Conservation (phyloP, 1,140 invertebrate species). For the Teleogryllus occipitalis region DNA sequence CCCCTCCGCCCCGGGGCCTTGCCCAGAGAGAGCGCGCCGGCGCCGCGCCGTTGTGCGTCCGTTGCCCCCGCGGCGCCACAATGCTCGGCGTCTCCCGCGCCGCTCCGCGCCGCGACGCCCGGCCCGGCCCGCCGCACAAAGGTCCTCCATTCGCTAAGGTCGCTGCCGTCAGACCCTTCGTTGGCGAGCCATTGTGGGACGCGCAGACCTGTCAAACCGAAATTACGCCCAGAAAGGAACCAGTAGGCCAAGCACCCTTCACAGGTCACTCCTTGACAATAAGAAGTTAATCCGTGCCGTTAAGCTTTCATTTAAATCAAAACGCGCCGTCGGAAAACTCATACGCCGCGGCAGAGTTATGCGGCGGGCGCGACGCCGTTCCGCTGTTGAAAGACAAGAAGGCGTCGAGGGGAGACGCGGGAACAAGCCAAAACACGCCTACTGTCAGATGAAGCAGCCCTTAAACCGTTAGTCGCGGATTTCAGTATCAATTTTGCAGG, state of each 20-base stretch:
- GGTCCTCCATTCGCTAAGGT: neutral
- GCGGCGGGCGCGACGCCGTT: too few species aligned
- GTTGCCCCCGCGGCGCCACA: neutral
- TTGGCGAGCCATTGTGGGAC: neutral
- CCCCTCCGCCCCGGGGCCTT: too few species aligned
- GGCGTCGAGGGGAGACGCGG: too few species aligned
- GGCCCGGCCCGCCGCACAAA: neutral
- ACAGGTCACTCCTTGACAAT: neutral
- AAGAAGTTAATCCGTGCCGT: constrained; percentile 3
- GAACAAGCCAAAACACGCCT: too few species aligned
- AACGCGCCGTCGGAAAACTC: neutral
- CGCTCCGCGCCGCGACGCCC: too few species aligned
- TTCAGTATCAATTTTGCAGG: too few species aligned
- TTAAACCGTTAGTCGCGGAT: too few species aligned
- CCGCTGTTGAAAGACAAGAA: too few species aligned
- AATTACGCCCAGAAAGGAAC: neutral
- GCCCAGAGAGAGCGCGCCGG: too few species aligned
- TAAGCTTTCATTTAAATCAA: neutral
- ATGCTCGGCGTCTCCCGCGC: too few species aligned
- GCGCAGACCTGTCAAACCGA: constrained; percentile 2
- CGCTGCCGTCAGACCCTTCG: neutral
- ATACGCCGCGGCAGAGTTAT: too few species aligned
- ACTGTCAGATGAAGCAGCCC: too few species aligned
- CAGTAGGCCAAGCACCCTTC: neutral
- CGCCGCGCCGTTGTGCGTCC: neutral